Evolutionary conservation across 2,113 vertebrate species (phyloP), one percentile per base, ranked within the genome.

Genomic region (Empidonax alnorum): DNA sequence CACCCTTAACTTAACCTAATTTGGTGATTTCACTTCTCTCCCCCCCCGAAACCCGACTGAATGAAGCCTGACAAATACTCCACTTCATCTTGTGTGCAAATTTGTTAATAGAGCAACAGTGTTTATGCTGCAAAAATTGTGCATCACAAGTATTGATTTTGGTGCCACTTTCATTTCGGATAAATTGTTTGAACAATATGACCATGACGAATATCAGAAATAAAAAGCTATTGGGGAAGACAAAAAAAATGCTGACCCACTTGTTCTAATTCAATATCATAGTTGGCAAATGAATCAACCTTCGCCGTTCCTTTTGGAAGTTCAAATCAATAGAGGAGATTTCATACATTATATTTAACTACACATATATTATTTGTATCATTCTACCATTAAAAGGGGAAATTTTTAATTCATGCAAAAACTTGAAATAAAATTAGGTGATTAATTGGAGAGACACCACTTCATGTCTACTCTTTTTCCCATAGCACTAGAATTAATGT

Each of bases 171-270:
- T 96, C 97, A 97, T 98, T 98, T 97, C 98, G 98, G 98, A 98
- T 98, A 98, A 99, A 98, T 98, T 98, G 98, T 98, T 98, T 97
- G 98, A 98, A 98, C 86, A 96, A 98, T 97, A 98, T 94, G 97
- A 97, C 98, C 95, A 91, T 98, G 98, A 99, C 98, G 98, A 99
- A 98, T 98, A 98, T 98, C 97, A 98, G 98, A 98, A 98, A 98
- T 97, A 97, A 98, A 98, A 94, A 97, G 96, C 93, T 93, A 97
- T 96, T 22, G 35, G 95, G 95, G 94, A 94, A 98, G 90, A 91
- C 96, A 96, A 98, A 49, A 49, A 49, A 98, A 98, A 74, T 89
- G 98, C 98, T 99, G 99, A 99, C 97, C 97, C 97, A 90, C 97
- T 90, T 86, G 74, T 97, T 97, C 94, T 94, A 95, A 97, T 96